Evolutionary conservation across 2,113 vertebrate species (phyloP), one percentile per base, ranked within the genome.

Genomic region (Osmerus mordax): DNA sequence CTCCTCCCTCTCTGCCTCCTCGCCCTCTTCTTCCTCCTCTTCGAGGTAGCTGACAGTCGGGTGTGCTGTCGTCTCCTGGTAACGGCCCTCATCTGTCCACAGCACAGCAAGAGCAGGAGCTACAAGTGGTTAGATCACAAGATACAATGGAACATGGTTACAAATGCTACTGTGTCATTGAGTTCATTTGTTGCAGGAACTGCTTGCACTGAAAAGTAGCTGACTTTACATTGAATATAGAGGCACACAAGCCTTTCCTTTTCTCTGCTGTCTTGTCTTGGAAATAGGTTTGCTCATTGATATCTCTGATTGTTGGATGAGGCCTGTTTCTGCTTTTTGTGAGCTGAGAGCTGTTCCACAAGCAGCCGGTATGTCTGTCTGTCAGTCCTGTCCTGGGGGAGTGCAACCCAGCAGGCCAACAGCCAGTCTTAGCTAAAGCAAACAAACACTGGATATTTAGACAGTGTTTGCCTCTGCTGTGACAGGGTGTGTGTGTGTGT

Each of bases 391-490:
- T 56, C 54, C n/a, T 62, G 51, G 55, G 36, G 32, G 28, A 55
- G 5, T 28, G 25, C 68, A 11, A 59, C 55, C 28, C 62, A 36
- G 62, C 29, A 8, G 28, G 60, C 13, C 28, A 55, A 29, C 68
- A 60, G 68, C 52, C 70, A 60, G 68, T 64, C 70, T 72, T 64
- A 13, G 13, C 23, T 53, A 65, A 64, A 63, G 69, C 36, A 72
- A 72, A 71, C 70, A 71, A 72, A 72, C 70, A 63, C 7, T 32
- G 19, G 5, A 19, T 19, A 64, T 54, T 64, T 62, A 52, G 69
- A 63, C 15, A 64, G 60, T 25, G 32, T 59, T 47, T 70, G 29
- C 32, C 58, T 55, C 21, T 19, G n/a, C 19, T 47, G 41, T 47
- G 41, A 47, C 41, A 47, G 15, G 16, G 19, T 32, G 32, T 12